These are phyloP conservation scores for Sebastes kiyomatsui DNA, from an alignment of 2,797 vertebrate species.

Conservation along the genomic window DNA sequence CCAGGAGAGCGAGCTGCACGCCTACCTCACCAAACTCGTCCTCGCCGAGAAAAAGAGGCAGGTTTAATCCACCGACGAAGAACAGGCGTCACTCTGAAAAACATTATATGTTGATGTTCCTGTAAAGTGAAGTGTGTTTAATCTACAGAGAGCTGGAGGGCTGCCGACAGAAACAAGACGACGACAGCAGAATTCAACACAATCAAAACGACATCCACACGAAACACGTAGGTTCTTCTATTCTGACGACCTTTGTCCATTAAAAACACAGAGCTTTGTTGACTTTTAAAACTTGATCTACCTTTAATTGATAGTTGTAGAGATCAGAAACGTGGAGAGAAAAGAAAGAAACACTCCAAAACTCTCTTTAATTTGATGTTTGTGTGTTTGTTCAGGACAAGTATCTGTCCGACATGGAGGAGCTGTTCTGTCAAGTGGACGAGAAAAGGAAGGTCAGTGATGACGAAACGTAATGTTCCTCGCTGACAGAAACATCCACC, in stretches of 20 bases:
- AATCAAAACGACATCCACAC: slow-evolving; percentile 83
- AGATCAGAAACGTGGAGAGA: no score
- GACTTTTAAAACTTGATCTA: no score
- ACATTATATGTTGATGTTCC: not conserved
- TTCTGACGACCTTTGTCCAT: not conserved
- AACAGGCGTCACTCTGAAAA: not conserved
- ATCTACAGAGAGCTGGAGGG: slow-evolving; percentile 86
- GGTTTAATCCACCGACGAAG: not conserved
- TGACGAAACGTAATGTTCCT: not conserved
- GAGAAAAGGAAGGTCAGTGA: slow-evolving; percentile 92
- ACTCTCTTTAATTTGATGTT: no score
- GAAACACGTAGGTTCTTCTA: slow-evolving; percentile 86
- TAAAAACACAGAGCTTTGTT: not conserved
- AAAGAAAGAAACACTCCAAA: no score
- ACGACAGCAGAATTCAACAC: slow-evolving; percentile 35
- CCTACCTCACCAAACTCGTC: slow-evolving; percentile 90
- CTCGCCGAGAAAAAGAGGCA: slow-evolving; percentile 90
- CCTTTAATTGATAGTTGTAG: no score
- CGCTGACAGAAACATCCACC: no score
- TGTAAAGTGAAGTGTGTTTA: not conserved
- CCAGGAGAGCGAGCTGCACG: slow-evolving; percentile 92
- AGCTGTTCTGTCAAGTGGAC: slow-evolving; percentile 94
- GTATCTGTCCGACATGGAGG: slow-evolving; percentile 91
- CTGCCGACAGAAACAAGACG: slow-evolving; percentile 84
- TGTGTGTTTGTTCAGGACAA: slow-evolving; percentile 83